These are phyloP conservation scores for Callinectes sapidus DNA, from an alignment of 2,888 invertebrate species.

Conservation along the genomic window DNA sequence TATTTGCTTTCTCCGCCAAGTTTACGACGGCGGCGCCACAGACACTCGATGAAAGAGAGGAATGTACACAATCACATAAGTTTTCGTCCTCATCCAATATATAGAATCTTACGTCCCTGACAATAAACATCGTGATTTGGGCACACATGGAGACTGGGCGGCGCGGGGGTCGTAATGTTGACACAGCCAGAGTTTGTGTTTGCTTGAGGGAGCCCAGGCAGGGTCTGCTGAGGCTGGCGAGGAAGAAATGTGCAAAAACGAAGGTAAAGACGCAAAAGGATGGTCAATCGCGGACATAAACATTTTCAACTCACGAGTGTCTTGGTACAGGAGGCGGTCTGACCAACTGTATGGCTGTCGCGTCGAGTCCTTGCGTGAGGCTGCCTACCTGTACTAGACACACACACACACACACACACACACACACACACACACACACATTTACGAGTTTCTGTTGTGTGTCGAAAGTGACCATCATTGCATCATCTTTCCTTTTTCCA, in stretches of 20 bases:
- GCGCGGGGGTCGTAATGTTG: slow-evolving; percentile 39
- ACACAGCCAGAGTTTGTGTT: slow-evolving; percentile 17
- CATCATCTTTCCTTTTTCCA: background rate
- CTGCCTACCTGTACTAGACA: slow-evolving; percentile 15
- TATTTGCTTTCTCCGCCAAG: slow-evolving; percentile 45
- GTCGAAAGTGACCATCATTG: background rate
- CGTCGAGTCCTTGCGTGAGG: background rate
- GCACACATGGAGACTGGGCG: background rate
- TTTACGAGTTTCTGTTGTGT: background rate
- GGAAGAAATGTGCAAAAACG: slow-evolving; percentile 29
- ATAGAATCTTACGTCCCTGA: slow-evolving; percentile 32
- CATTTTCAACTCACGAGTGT: slow-evolving; percentile 34
- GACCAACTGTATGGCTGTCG: slow-evolving; percentile 21
- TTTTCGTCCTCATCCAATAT: slow-evolving; percentile 46
- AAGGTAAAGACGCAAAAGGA: slow-evolving; percentile 47
- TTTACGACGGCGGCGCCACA: slow-evolving; percentile 46
- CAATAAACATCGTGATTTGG: slow-evolving; percentile 51
- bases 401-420: slow-evolving; percentile 47
- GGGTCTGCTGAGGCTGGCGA: background rate
- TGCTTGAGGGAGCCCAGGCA: slow-evolving; percentile 19
- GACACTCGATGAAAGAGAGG: slow-evolving; percentile 58
- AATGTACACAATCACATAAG: slow-evolving; percentile 59
- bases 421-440: slow-evolving; percentile 48
- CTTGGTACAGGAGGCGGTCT: background rate
- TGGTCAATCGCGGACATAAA: slow-evolving; percentile 41